Percentiles rank a stretch among this genome's conserved stretches.
These are phyloP conservation scores for Tragelaphus buxtoni DNA, from an alignment of 2,113 vertebrate species.

Conservation along the genomic window DNA sequence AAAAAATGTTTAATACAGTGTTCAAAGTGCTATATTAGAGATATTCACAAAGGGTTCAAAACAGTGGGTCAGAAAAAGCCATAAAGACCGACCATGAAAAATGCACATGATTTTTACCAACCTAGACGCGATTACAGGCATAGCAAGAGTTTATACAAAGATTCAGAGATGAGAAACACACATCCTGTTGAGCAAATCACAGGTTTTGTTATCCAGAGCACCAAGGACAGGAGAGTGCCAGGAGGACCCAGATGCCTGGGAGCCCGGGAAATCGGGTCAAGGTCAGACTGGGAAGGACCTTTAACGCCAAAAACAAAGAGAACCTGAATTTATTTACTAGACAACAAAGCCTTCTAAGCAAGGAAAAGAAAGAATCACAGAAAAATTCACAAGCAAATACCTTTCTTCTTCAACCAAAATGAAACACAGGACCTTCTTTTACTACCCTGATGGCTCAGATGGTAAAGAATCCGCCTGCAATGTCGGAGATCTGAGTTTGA, in stretches of 20 bases:
- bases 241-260: background rate
- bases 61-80: background rate
- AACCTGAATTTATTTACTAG: background rate
- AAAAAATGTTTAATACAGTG: fast-evolving
- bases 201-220: background rate
- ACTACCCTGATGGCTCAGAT: background rate
- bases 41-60: fast-evolving
- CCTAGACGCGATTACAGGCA: too few relatives aligned
- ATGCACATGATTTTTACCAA: fast-evolving
- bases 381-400: background rate
- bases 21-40: background rate
- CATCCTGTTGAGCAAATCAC: too few relatives aligned
- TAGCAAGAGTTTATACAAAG: background rate
- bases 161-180: fast-evolving
- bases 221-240: background rate
- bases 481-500: background rate
- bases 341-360: background rate
- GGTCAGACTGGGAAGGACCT: too few relatives aligned
- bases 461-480: background rate
- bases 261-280: background rate
- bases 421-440: background rate
- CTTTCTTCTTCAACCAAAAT: background rate
- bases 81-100: fast-evolving
- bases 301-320: background rate
- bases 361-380: background rate